Percentiles rank a stretch among this genome's conserved stretches.
These are phyloP conservation scores for Thera obeliscata DNA, from an alignment of 2,888 invertebrate species.

Conservation along the genomic window DNA sequence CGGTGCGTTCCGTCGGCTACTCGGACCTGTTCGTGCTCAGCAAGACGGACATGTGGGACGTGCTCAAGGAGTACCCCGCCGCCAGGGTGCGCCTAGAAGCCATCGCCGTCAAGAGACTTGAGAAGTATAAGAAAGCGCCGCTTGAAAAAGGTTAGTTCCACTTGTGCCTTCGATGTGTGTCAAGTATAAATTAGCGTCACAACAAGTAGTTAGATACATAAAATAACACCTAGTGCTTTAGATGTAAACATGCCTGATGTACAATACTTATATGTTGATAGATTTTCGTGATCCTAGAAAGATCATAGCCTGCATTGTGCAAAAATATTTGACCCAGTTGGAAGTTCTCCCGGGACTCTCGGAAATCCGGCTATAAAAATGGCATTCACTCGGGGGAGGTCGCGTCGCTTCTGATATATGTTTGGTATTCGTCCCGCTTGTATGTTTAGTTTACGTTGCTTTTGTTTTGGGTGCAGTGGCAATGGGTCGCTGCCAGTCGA, in stretches of 20 bases:
- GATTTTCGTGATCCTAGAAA: conserved; percentile 13
- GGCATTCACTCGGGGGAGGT: conserved; percentile 21
- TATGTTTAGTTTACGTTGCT: conserved; percentile 32
- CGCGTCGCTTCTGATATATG: conserved; percentile 30
- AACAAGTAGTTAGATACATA: background rate
- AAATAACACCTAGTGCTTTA: background rate
- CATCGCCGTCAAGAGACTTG: conserved; percentile 98
- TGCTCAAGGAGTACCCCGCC: conserved; percentile 97
- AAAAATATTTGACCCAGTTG: conserved; percentile 26
- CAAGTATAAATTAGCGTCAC: background rate
- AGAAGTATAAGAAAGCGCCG: conserved; percentile 98
- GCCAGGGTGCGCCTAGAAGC: conserved; percentile 97
- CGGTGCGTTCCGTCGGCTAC: conserved; percentile 98
- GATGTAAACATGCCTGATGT: background rate
- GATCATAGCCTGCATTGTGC: conserved; percentile 21
- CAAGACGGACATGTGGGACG: conserved; percentile 99
- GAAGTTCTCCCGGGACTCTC: conserved; percentile 22
- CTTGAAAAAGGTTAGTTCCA: conserved; percentile 92
- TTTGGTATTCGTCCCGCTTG: conserved; percentile 41
- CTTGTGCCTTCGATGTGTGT: conserved; percentile 7
- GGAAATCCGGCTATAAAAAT: conserved; percentile 23
- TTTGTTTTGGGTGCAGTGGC: conserved; percentile 86
- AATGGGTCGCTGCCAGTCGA: conserved; percentile 97
- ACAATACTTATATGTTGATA: conserved; percentile 8
- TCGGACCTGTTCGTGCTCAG: conserved; percentile 99